A percentile compares a stretch with the other conserved stretches of the same genome.
Conservation (phyloP, 2,888 invertebrate genomes). For the Drosophila picticornis region DNA sequence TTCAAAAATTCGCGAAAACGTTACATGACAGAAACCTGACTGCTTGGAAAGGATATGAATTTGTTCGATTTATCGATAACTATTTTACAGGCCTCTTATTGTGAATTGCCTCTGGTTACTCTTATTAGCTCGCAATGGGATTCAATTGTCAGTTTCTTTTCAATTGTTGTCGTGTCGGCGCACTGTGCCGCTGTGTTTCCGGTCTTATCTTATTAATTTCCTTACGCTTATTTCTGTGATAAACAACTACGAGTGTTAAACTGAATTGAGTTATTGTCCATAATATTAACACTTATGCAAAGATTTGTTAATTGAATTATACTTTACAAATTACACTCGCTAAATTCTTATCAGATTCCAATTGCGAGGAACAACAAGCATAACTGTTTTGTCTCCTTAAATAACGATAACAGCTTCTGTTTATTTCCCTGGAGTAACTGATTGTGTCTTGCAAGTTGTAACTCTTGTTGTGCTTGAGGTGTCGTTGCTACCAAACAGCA, state of each 20-base stretch:
- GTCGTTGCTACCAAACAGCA: conserved; percentile 33
- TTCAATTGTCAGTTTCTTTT: conserved; percentile 17
- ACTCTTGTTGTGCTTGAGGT: conserved; percentile 9
- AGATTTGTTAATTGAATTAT: conserved; percentile 27
- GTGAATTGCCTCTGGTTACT: conserved; percentile 8
- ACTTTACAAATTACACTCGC: conserved; percentile 4
- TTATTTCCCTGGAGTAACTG: conserved; percentile 42
- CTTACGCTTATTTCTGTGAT: conserved; percentile 30
- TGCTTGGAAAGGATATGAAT: conserved; percentile 1
- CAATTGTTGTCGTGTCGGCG: conserved; percentile 38
- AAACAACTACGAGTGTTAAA: conserved; percentile 19
- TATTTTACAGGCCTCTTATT: conserved; percentile 8
- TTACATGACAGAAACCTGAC: conserved; percentile 9
- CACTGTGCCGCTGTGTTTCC: conserved; percentile 33
- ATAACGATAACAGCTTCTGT: conserved; percentile 40
- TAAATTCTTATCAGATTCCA: conserved; percentile 32
- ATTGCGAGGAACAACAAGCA: conserved; percentile 24
- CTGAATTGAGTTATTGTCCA: conserved; percentile 55
- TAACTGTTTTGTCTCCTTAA: conserved; percentile 39
- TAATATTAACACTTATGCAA: conserved; percentile 29
- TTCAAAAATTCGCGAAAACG: neutral
- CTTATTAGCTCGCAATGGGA: neutral
- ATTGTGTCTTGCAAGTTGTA: conserved; percentile 7
- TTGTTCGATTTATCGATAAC: conserved; percentile 24
- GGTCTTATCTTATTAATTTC: conserved; percentile 26